phyloP scores from a whole-genome alignment of 53 echinoderm and acorn worm species.

The Luidia sarsii region DNA sequence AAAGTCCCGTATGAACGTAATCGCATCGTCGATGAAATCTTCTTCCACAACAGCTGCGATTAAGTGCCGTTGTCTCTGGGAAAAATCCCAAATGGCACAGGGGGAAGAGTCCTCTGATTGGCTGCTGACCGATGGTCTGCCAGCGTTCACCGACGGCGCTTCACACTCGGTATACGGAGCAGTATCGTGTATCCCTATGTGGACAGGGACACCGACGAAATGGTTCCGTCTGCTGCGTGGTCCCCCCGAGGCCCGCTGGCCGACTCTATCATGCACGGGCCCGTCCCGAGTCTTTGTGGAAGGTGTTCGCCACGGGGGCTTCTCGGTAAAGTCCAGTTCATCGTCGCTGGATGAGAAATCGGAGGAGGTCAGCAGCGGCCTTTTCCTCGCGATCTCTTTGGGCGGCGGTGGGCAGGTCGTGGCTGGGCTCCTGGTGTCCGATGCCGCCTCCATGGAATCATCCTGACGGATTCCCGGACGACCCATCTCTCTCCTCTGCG shows the following conservation, averaged over 20 bases:
- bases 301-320: neutral
- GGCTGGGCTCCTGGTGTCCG: neutral
- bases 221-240: constrained; percentile 2
- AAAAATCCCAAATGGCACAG: neutral
- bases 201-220: constrained; percentile 7
- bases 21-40: constrained; percentile 43
- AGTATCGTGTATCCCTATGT: neutral
- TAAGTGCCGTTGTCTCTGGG: constrained; percentile 10
- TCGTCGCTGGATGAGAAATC: constrained; percentile 35
- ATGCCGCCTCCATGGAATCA: neutral
- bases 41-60: constrained; percentile 38
- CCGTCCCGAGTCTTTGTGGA: too few species aligned
- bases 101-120: neutral
- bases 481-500: neutral
- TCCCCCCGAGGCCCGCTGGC: too few species aligned
- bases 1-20: constrained; percentile 59
- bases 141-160: neutral
- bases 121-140: neutral
- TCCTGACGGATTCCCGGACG: neutral
- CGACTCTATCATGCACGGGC: too few species aligned
- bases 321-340: constrained; percentile 1
- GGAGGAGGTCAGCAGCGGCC: neutral
- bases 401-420: neutral
- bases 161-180: neutral
- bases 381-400: neutral